A percentile compares a stretch with the other conserved stretches of the same genome.
Evolutionary conservation across 2,888 invertebrate species (phyloP).

Genomic region (Tubiluchus corallicola): DNA sequence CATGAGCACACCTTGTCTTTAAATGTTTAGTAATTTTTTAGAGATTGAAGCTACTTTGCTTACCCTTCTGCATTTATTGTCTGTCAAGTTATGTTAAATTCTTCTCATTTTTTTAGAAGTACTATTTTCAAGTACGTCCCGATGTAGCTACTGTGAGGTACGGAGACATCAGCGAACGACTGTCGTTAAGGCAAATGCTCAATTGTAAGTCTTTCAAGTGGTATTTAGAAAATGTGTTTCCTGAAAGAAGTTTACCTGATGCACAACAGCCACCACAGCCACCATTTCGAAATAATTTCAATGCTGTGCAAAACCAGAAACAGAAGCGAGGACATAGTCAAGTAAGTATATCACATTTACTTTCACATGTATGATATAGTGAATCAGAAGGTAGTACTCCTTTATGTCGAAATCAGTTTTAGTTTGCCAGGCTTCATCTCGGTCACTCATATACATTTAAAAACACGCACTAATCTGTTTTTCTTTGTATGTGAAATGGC

Average conservation of each 20-base stretch:
- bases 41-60: background rate
- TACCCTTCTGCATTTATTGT: background rate
- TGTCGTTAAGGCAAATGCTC: constrained; percentile 47
- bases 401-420: no score
- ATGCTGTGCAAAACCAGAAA: background rate
- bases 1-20: background rate
- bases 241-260: constrained; percentile 48
- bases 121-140: constrained; percentile 48
- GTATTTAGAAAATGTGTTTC: constrained; percentile 69
- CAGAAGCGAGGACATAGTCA: background rate
- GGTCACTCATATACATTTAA: no score
- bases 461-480: no score
- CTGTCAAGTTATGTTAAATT: constrained; percentile 4
- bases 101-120: constrained; percentile 48
- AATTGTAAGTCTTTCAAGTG: constrained; percentile 65
- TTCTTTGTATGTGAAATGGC: no score
- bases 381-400: no score
- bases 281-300: no score
- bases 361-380: no score
- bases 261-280: no score
- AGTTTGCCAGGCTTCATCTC: no score
- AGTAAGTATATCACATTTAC: background rate
- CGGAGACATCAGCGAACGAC: constrained; percentile 60
- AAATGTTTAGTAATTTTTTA: constrained; percentile 6
- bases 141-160: constrained; percentile 34